Evolutionary conservation across 2,113 vertebrate genomes (phyloP).

Genomic region (Pedetes capensis): DNA sequence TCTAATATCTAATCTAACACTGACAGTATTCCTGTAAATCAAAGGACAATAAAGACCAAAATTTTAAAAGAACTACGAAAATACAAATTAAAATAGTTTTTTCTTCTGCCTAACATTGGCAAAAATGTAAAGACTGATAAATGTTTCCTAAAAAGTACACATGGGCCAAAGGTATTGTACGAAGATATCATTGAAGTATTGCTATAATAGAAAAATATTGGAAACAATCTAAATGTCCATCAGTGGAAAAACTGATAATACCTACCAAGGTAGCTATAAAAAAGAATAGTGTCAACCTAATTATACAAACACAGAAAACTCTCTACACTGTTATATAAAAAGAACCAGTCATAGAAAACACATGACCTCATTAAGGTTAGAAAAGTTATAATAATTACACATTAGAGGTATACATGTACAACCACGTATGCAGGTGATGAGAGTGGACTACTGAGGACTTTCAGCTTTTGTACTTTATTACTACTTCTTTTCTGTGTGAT

Average conservation of each 20-base stretch:
- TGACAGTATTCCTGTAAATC: neutral
- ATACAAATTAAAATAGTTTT: conserved; percentile 3
- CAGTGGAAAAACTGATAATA: neutral
- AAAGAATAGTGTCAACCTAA: neutral
- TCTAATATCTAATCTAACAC: neutral
- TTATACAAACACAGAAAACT: neutral
- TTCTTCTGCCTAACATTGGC: neutral
- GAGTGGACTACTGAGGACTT: neutral
- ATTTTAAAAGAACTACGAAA: conserved; percentile 40
- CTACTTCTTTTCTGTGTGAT: too few species aligned
- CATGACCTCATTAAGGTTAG: neutral
- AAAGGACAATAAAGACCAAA: neutral
- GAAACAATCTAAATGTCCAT: conserved; percentile 11
- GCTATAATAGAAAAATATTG: neutral
- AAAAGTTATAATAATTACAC: neutral
- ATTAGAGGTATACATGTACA: neutral
- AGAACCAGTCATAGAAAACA: conserved; percentile 1
- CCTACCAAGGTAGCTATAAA: neutral
- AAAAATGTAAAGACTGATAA: neutral
- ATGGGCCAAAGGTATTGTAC: neutral
- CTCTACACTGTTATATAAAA: neutral
- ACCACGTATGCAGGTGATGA: neutral
- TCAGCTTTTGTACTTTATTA: too few species aligned
- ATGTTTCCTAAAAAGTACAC: conserved; percentile 7
- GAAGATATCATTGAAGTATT: neutral